Evolutionary conservation across 92 coral and sea anemone genomes (phyloP), one percentile per base, ranked within the genome.

Genomic region (Phenganax subtilis): DNA sequence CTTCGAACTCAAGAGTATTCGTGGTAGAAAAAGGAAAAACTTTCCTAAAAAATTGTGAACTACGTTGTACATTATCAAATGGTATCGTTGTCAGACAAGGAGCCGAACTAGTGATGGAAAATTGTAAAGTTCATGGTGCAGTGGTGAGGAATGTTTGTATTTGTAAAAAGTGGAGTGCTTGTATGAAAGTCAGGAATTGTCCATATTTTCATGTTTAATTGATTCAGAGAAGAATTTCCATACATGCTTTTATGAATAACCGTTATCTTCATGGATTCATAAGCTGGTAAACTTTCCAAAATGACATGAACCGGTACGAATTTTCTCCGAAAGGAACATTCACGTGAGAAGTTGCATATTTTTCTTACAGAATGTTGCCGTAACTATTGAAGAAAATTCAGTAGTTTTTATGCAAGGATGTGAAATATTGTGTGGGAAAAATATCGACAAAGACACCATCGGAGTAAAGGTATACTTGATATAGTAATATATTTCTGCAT

Each of bases 101-200:
- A 75, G 91, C 88, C 3, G 85, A 87, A 63, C 54, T 91, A 76
- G 76, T 87, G 31, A 91, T 91, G 92, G 84, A 81, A 76, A 84
- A 91, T 47, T 89, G 96, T 76, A 85, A 85, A 53, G 83, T 91
- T 1, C 85, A 87, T 84, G 92, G 89, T 60, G 92, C 92, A 10
- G 81, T 85, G 96, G 96, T 91, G 47, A 58, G 86, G 47, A 37
- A 37, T 5, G 5, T 1, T 37, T 37, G 47, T 5, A 37, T 37
- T 37, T 5, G 47, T 37, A 37, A 37, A 37, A 37, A 37, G 5
- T 37, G 5, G 47, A 37, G 47, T 37, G 47, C 47, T 37, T 37
- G 47, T 37, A 37, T 5, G 47, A 37, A 2, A 37, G 47, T 37
- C 47, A 37, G 47, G 47, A 5, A 37, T 37, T 37, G 47, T 37